A percentile compares a stretch with the other conserved stretches of the same genome.
Conservation (phyloP, 2,888 invertebrate genomes). For the Orthonychiurus folsomi region DNA sequence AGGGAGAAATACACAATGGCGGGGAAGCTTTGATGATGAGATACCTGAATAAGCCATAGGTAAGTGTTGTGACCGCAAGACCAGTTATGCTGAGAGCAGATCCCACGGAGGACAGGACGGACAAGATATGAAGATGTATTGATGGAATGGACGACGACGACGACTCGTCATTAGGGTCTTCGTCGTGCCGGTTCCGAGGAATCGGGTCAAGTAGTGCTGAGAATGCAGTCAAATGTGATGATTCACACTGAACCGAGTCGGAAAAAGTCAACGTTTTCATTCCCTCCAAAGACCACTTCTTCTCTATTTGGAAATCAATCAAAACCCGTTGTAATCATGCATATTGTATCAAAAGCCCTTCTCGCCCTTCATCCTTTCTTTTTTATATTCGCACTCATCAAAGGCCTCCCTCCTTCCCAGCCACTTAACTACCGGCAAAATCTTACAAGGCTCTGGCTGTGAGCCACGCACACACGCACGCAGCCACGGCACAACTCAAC, state of each 20-base stretch:
- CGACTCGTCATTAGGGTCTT: conserved; percentile 10
- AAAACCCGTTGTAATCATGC: not conserved
- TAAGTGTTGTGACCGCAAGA: conserved; percentile 46
- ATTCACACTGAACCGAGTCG: conserved; percentile 41
- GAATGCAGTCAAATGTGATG: conserved; percentile 45
- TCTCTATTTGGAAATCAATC: conserved; percentile 26
- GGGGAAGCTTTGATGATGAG: no score
- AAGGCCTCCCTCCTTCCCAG: no score
- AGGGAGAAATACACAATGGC: no score
- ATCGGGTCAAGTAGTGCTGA: conserved; percentile 44
- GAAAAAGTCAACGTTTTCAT: conserved; percentile 37
- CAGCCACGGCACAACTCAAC: no score
- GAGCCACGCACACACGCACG: no score
- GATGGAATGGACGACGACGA: conserved; percentile 19
- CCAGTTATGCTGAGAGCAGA: conserved; percentile 47
- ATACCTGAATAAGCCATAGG: conserved; percentile 49
- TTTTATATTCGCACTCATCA: not conserved
- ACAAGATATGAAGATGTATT: conserved; percentile 44
- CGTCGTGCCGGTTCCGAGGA: conserved; percentile 24
- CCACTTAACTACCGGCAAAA: no score
- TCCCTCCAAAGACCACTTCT: conserved; percentile 42
- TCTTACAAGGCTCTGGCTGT: no score
- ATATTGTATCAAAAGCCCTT: not conserved
- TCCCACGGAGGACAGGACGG: conserved; percentile 47
- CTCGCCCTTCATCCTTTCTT: no score